A percentile compares a stretch with the other conserved stretches of the same genome.
Evolutionary conservation across 2,888 invertebrate species (phyloP).

Genomic region (Stegana nigrithorax): DNA sequence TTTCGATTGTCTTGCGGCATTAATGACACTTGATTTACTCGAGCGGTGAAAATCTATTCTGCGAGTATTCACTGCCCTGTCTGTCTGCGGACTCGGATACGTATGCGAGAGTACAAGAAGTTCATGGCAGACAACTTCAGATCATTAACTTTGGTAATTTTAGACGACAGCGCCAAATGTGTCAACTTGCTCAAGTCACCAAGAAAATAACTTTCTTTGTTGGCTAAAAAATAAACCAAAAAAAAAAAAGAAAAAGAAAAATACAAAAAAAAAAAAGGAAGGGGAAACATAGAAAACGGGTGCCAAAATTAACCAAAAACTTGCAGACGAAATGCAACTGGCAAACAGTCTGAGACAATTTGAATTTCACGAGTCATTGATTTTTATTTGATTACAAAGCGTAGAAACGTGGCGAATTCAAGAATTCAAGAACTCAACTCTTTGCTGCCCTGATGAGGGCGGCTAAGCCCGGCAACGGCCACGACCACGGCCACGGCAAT

Average conservation of each 20-base stretch:
- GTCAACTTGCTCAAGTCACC: too few species aligned
- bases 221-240: not conserved
- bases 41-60: conserved; percentile 20
- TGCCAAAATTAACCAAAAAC: conserved; percentile 9
- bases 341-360: conserved; percentile 41
- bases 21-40: conserved; percentile 54
- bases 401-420: too few species aligned
- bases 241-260: not conserved
- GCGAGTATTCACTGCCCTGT: conserved; percentile 32
- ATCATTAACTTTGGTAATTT: conserved; percentile 55
- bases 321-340: conserved; percentile 32
- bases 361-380: conserved; percentile 60
- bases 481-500: too few species aligned
- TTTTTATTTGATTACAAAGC: conserved; percentile 59
- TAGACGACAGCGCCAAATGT: conserved; percentile 52
- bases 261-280: not conserved
- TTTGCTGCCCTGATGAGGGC: not conserved
- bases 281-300: too few species aligned
- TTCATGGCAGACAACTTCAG: conserved; percentile 49
- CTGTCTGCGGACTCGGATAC: not conserved
- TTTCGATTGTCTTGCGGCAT: conserved; percentile 4
- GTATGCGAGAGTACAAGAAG: too few species aligned
- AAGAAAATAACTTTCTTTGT: too few species aligned
- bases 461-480: too few species aligned
- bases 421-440: too few species aligned